Percentiles rank a stretch among this genome's conserved stretches.
These are phyloP conservation scores for Enteromius paludinosus DNA, from an alignment of 2,797 vertebrate genomes.

Conservation along the genomic window DNA sequence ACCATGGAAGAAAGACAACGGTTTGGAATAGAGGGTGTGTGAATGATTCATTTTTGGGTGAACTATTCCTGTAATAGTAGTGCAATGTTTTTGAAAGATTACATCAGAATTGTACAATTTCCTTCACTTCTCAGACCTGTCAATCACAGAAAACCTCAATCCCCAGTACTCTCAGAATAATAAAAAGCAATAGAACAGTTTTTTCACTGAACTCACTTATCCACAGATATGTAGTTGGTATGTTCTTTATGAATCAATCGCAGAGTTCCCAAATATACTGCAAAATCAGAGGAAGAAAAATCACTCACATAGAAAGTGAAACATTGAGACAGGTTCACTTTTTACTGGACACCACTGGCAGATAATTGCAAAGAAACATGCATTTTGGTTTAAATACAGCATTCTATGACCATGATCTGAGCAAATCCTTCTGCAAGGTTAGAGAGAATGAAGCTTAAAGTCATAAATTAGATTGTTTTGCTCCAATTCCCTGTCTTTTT, in stretches of 20 bases:
- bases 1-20: neutral
- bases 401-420: neutral
- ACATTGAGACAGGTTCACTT: neutral
- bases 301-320: neutral
- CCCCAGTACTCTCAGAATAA: constrained; percentile 1
- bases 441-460: neutral
- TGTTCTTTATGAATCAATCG: neutral
- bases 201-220: neutral
- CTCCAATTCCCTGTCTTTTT: neutral
- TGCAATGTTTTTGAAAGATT: neutral
- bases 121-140: neutral
- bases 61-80: neutral
- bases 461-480: neutral
- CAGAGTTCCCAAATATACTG: neutral
- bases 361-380: neutral
- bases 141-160: neutral
- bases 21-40: neutral
- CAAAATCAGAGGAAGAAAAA: too few relatives aligned
- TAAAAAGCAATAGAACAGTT: neutral
- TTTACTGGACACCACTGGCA: neutral
- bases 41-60: neutral
- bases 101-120: constrained; percentile 5
- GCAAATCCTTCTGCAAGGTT: neutral
- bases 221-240: neutral
- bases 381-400: neutral